phyloP scores from a whole-genome alignment of 2,888 invertebrate species.

The Schizotus pectinicornis region DNA sequence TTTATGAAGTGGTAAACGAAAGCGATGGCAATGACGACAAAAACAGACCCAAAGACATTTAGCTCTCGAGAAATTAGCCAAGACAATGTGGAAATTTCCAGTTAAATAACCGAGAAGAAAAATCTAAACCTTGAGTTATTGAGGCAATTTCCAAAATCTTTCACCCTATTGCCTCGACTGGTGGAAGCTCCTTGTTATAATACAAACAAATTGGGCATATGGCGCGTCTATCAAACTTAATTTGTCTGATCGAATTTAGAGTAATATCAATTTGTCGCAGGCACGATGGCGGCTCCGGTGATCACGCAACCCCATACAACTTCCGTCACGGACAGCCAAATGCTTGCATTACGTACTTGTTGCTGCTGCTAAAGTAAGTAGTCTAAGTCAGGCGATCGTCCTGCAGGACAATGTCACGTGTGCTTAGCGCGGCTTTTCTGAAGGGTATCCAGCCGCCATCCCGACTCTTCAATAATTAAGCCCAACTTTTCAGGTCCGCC shows the following conservation, averaged over 20 bases:
- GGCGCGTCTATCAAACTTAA: conserved; percentile 19
- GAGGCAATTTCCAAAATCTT: neutral
- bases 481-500: no score
- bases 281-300: conserved; percentile 23
- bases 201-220: conserved; percentile 2
- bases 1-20: conserved; percentile 48
- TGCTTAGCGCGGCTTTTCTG: no score
- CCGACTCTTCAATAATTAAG: no score
- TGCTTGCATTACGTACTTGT: conserved; percentile 47
- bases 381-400: conserved; percentile 40
- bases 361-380: conserved; percentile 48
- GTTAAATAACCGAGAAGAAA: conserved; percentile 1
- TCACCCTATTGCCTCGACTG: neutral
- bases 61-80: neutral
- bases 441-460: no score
- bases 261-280: conserved; percentile 29
- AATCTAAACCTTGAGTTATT: neutral
- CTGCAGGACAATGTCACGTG: conserved; percentile 9
- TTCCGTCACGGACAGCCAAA: conserved; percentile 42
- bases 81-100: neutral
- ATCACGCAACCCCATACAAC: conserved; percentile 36
- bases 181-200: neutral
- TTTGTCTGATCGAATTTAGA: conserved; percentile 29
- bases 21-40: conserved; percentile 33
- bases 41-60: conserved; percentile 20